These are phyloP conservation scores for Apteryx owenii DNA, from an alignment of 2,113 vertebrate species.

Conservation along the genomic window DNA sequence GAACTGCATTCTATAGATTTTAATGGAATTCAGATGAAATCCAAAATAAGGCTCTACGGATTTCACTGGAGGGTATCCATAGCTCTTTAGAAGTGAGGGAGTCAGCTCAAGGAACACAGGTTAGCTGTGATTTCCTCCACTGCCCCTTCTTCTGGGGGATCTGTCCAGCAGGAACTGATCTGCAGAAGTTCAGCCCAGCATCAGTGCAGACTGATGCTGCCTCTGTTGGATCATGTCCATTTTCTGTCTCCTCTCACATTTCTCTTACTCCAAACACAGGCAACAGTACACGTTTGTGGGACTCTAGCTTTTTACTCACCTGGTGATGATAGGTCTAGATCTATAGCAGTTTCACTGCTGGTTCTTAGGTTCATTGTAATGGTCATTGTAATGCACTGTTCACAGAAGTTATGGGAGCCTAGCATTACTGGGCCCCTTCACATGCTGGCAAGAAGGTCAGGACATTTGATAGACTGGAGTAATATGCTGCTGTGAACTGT, in stretches of 20 bases:
- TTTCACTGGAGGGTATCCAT: neutral
- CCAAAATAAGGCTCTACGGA: neutral
- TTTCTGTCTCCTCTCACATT: neutral
- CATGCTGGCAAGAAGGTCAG: neutral
- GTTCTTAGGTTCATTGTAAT: neutral
- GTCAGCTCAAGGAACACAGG: neutral
- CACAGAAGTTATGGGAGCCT: neutral
- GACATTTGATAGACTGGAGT: accelerated
- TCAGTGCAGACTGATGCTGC: accelerated
- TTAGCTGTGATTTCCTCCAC: neutral
- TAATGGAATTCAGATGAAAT: neutral
- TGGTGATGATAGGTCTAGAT: neutral
- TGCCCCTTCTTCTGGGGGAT: neutral
- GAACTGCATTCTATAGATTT: neutral
- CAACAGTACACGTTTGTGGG: neutral
- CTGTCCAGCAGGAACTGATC: neutral
- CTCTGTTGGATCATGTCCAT: neutral
- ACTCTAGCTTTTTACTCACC: neutral
- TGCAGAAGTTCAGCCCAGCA: neutral
- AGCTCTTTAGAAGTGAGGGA: neutral
- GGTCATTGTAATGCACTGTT: neutral
- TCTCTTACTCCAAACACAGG: neutral
- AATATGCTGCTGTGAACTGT: neutral
- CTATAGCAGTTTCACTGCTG: neutral
- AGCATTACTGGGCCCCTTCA: accelerated